These are phyloP conservation scores for Takifugu bimaculatus DNA, from an alignment of 2,113 vertebrate species.

Conservation along the genomic window DNA sequence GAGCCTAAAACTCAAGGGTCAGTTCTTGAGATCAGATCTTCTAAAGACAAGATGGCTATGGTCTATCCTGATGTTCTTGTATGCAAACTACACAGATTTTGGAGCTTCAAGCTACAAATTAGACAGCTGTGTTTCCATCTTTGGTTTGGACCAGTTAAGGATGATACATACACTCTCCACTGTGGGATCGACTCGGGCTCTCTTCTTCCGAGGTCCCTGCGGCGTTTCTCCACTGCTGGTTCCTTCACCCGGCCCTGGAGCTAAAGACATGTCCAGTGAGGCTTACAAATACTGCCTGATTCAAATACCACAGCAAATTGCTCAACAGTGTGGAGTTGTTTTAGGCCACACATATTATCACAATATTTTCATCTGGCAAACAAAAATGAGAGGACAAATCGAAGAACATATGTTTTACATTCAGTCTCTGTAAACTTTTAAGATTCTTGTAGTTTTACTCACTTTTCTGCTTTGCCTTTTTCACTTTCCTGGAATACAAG, in stretches of 20 bases:
- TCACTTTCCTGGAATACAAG: constrained; percentile 85
- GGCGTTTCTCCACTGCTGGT: constrained; percentile 90
- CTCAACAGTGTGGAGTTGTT: no score
- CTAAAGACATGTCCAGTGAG: constrained; percentile 58
- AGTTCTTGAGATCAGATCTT: no score
- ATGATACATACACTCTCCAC: constrained; percentile 87
- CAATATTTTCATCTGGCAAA: background rate
- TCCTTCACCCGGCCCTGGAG: constrained; percentile 89
- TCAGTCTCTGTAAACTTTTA: background rate
- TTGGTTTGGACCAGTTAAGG: background rate
- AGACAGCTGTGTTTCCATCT: no score
- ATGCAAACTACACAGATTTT: no score
- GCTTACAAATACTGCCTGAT: background rate
- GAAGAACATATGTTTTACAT: background rate
- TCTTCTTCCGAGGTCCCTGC: constrained; percentile 95
- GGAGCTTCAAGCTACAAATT: no score
- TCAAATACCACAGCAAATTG: no score
- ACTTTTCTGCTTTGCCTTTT: constrained; percentile 99
- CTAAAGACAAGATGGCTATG: no score
- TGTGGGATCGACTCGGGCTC: constrained; percentile 92
- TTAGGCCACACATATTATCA: background rate
- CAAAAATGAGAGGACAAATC: background rate
- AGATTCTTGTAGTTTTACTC: constrained; percentile 56
- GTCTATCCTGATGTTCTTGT: no score
- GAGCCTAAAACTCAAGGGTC: no score